Evolutionary conservation across 2,888 invertebrate species (phyloP).

Genomic region (Eupsilia transversa): DNA sequence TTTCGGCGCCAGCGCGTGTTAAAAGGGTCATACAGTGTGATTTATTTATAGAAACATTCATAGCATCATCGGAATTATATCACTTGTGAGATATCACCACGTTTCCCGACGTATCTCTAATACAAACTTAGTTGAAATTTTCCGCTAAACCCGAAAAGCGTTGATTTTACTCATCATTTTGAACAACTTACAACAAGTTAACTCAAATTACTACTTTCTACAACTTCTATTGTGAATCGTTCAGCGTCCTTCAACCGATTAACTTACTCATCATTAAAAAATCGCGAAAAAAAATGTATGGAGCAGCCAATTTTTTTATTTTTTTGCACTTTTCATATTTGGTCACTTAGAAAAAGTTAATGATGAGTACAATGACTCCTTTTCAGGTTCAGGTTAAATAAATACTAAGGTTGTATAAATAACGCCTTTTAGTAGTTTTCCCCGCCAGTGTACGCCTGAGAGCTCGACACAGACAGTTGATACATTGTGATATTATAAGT

Average conservation of each 20-base stretch:
- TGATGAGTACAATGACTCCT: neutral
- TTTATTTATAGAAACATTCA: neutral
- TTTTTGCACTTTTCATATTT: neutral
- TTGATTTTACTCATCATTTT: neutral
- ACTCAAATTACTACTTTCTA: too few relatives aligned
- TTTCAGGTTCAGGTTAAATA: neutral
- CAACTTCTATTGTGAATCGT: neutral
- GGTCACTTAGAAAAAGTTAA: too few relatives aligned
- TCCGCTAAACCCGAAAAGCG: neutral
- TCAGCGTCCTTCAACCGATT: too few relatives aligned
- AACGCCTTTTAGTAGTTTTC: neutral
- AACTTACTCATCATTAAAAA: neutral
- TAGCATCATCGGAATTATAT: neutral
- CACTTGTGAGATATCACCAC: neutral
- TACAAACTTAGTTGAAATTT: neutral
- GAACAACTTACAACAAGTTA: neutral
- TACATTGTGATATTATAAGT: conserved; percentile 56
- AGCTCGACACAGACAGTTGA: conserved; percentile 27
- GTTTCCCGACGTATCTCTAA: neutral
- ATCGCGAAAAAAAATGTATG: neutral
- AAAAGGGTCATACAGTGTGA: neutral
- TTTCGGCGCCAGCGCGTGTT: neutral
- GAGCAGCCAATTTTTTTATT: neutral
- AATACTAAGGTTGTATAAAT: neutral
- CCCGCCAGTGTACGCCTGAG: neutral